Evolutionary conservation across 2,113 vertebrate species (phyloP).

Genomic region (Crypturellus undulatus): DNA sequence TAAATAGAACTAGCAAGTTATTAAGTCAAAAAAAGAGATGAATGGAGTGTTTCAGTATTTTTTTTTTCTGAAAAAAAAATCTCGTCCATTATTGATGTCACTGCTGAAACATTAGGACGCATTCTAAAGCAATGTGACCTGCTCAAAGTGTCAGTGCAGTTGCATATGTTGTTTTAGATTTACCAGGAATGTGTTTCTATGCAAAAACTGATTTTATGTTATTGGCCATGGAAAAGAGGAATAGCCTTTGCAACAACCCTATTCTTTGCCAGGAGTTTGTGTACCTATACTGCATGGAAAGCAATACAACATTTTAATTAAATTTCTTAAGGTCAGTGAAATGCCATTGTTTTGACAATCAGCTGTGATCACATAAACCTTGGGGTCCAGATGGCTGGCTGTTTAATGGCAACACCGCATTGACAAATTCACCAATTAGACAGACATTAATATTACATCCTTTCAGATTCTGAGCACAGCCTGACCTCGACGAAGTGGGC

Average conservation of each 20-base stretch:
- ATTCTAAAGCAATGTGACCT: neutral
- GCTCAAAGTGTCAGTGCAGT: neutral
- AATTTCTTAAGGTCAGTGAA: slow-evolving; percentile 76
- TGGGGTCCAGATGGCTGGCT: slow-evolving; percentile 64
- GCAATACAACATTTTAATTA: slow-evolving; percentile 69
- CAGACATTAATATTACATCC: slow-evolving; percentile 77
- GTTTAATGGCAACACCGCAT: slow-evolving; percentile 66
- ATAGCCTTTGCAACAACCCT: slow-evolving; percentile 26
- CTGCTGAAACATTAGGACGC: neutral
- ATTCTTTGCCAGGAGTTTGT: slow-evolving; percentile 22
- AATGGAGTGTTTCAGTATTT: neutral
- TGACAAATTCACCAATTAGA: slow-evolving; percentile 78
- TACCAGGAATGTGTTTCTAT: neutral
- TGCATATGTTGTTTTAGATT: neutral
- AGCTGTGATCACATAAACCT: slow-evolving; percentile 70
- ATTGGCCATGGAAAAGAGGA: slow-evolving; percentile 3
- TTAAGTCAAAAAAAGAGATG: neutral
- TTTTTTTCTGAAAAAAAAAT: neutral
- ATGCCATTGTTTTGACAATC: slow-evolving; percentile 69
- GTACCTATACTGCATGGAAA: slow-evolving; percentile 49
- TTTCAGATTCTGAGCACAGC: slow-evolving; percentile 69
- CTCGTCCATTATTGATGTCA: neutral
- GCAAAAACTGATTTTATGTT: slow-evolving; percentile 23
- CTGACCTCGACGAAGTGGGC: slow-evolving; percentile 65
- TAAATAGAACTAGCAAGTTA: neutral